Conservation (phyloP, 1,140 invertebrate genomes). For the Panagrolaimus sp. region DNA sequence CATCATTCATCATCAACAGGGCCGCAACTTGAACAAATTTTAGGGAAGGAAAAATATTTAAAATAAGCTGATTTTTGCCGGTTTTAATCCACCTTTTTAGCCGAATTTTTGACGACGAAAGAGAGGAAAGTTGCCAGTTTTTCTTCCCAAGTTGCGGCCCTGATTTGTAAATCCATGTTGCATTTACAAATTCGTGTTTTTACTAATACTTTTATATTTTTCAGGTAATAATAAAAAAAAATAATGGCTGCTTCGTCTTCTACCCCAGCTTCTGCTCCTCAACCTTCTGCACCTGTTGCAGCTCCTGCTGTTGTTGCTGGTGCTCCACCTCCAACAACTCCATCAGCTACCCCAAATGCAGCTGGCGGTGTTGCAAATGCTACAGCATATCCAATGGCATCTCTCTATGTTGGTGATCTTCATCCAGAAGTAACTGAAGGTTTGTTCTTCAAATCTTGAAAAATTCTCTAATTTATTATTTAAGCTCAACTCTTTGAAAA, state of each 20-base stretch:
- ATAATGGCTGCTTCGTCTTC: constrained; percentile 29
- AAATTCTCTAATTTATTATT: too few relatives aligned
- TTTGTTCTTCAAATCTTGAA: too few relatives aligned
- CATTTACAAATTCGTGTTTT: too few relatives aligned
- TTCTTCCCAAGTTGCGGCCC: constrained; percentile 15
- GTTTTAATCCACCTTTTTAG: too few relatives aligned
- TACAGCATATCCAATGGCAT: constrained; percentile 66
- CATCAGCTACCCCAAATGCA: constrained; percentile 20
- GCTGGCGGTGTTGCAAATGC: constrained; percentile 32
- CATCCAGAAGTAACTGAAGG: constrained; percentile 79
- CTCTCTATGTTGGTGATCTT: constrained; percentile 95
- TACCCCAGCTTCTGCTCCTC: constrained; percentile 23
- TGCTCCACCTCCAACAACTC: constrained; percentile 14
- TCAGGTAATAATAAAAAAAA: background rate
- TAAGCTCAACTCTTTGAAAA: constrained; percentile 85
- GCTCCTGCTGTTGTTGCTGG: constrained; percentile 19
- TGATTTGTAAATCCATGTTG: background rate
- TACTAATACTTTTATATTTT: background rate
- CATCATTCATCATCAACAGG: too few relatives aligned
- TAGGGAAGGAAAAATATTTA: too few relatives aligned
- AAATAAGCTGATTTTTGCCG: too few relatives aligned
- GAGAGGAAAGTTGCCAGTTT: constrained; percentile 19
- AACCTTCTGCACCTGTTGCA: constrained; percentile 1
- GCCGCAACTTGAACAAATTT: too few relatives aligned
- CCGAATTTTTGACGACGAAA: too few relatives aligned